Evolutionary conservation across 2,888 invertebrate species (phyloP), one percentile per base, ranked within the genome.

Genomic region (Ceramica pisi): DNA sequence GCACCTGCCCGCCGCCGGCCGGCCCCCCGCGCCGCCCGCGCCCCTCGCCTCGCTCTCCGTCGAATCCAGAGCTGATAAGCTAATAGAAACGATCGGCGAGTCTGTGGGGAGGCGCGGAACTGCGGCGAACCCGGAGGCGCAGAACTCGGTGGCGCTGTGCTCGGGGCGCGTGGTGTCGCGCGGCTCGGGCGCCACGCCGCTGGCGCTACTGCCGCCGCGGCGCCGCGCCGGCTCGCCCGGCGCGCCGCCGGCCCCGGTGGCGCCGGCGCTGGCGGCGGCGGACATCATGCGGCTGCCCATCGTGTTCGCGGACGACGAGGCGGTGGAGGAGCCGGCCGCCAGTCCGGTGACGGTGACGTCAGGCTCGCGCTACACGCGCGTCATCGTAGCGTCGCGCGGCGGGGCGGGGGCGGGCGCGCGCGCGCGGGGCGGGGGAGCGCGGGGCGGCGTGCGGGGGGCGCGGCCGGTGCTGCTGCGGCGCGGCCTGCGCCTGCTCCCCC

Each of bases 271-370:
- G 71, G 67, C 67, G 12, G 19, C 57, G 72, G 93, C 92, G 35
- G 97, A 97, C 91, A 97, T 97, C 87, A 89, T 97, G 91, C 96
- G 96, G 82, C 94, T 97, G 89, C 97, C 97, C 66, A 97, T 97
- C 84, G 97, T 97, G 90, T 97, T 97, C 89, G 97, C 97, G 56
- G 97, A 97, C 89, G 96, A 96, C 88, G 96, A 94, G 83, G 66
- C 67, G 80, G 62, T 73, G 81, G 64, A 77, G 16, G 64, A 61
- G 38, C 61, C 66, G 75, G 72, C 48, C 48, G 53, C 56, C 59
- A 63, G 74, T 23, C 75, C 80, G 38, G 60, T 73, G 44, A 71
- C 83, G 21, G 81, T 76, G 65, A 72, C 67, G 71, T 64, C 72
- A 68, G 71, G 66, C 67, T 61, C 76, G 70, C 64, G 71, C 56